Evolutionary conservation across 2,797 vertebrate species (phyloP).

Genomic region (Syncerus caffer): DNA sequence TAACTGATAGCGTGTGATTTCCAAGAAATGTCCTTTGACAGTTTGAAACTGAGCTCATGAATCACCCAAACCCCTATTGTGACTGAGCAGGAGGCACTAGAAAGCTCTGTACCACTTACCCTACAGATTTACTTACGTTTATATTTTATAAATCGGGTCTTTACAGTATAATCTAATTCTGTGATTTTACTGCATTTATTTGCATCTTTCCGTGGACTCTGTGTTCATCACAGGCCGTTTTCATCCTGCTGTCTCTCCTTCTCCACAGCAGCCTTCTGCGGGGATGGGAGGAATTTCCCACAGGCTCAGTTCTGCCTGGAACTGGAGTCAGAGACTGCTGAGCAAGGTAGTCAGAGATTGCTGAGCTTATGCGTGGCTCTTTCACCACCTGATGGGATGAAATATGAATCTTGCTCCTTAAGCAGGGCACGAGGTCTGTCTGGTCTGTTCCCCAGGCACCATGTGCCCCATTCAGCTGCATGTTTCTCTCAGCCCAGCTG

Average conservation of each 20-base stretch:
- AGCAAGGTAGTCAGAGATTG: neutral
- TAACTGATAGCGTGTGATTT: neutral
- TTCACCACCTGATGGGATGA: neutral
- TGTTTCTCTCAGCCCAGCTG: neutral
- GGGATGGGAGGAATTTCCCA: neutral
- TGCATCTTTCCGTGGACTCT: neutral
- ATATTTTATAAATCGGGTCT: neutral
- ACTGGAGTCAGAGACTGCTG: too few relatives aligned
- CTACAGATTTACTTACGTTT: neutral
- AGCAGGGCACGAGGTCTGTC: neutral
- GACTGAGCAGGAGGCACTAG: neutral
- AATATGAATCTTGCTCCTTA: neutral
- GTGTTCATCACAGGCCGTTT: neutral
- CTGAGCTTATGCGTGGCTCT: neutral
- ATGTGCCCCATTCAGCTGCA: accelerated
- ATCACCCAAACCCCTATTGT: neutral
- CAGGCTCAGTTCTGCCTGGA: accelerated
- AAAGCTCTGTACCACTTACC: neutral
- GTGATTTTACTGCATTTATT: neutral
- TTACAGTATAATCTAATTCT: neutral
- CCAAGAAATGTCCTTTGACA: neutral
- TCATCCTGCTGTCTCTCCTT: accelerated
- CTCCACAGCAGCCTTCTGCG: neutral
- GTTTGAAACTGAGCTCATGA: neutral
- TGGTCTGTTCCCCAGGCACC: neutral